Evolutionary conservation across 2,888 invertebrate species (phyloP), one percentile per base, ranked within the genome.

Genomic region (Creontiades dilutus): DNA sequence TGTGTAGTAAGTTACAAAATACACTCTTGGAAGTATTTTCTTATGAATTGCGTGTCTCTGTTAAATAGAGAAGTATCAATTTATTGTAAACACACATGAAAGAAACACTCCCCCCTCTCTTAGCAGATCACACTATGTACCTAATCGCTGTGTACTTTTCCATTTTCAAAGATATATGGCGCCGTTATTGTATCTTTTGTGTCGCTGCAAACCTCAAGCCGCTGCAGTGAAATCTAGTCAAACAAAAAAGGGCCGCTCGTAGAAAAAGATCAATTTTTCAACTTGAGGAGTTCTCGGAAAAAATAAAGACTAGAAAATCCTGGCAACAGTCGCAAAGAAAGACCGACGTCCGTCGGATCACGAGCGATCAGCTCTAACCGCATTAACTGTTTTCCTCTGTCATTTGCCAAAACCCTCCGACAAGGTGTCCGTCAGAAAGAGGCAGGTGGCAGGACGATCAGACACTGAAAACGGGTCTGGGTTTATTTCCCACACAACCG

Each of bases 361-460:
- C 19, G 68, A 68, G 27, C 68, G 68, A 23, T 68, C 68, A 12
- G 23, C 68, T 23, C 19, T 68, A 68, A 68, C 68, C 23, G 68
- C 68, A 68, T 68, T 68, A 68, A 68, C 68, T 68, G 68, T 68
- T 68, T 27, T 68, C 68, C 23, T 68, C 68, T 23, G 68, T 27
- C 19, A 19, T 47, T 47, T 5, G 78, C 78, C 9, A 47, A 82
- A 19, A 14, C 48, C 81, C 28, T 19, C 82, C 48, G 55, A 52
- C 48, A 82, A 19, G 78, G 47, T 80, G 78, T 47, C 46, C 9
- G 78, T 80, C 78, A 82, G 19, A 28, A 80, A 46, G 16, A 52
- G 82, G 52, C 82, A 82, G 82, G 82, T 82, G 82, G 52, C 48
- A 47, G 52, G 82, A 52, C 14, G 47, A 82, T 37, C 78, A 52